A percentile compares a stretch with the other conserved stretches of the same genome.
phyloP scores from a whole-genome alignment of 2,888 invertebrate species.

The Cryptophagus acutangulus region DNA sequence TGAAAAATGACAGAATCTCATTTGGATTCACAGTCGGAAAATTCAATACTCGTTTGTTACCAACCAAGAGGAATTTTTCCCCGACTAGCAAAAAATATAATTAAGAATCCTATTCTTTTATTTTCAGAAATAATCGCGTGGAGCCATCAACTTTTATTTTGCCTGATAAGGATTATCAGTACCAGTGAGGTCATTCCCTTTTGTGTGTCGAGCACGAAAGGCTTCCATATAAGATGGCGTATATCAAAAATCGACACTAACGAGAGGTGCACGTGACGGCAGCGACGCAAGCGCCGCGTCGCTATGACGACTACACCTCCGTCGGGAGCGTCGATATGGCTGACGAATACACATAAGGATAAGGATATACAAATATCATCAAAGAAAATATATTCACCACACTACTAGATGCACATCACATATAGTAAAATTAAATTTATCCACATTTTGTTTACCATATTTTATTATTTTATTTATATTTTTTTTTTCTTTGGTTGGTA shows the following conservation, averaged over 20 bases:
- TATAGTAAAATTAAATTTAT: no score
- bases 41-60: constrained; percentile 1
- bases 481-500: constrained; percentile 22
- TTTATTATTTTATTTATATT: background rate
- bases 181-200: background rate
- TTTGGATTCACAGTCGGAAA: constrained; percentile 27
- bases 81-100: constrained; percentile 1
- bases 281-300: constrained; percentile 41
- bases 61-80: no score
- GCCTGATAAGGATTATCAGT: no score
- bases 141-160: background rate
- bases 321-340: constrained; percentile 48
- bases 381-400: constrained; percentile 1
- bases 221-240: constrained; percentile 48
- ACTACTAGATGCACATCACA: background rate
- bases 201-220: constrained; percentile 1
- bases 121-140: background rate
- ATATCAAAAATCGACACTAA: constrained; percentile 50
- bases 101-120: background rate
- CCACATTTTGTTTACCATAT: no score
- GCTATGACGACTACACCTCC: constrained; percentile 44
- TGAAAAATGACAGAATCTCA: constrained; percentile 39
- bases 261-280: constrained; percentile 44
- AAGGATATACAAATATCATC: constrained; percentile 4
- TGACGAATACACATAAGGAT: constrained; percentile 13